Conservation (phyloP, 1,140 invertebrate genomes). For the Tachypleus tridentatus region DNA sequence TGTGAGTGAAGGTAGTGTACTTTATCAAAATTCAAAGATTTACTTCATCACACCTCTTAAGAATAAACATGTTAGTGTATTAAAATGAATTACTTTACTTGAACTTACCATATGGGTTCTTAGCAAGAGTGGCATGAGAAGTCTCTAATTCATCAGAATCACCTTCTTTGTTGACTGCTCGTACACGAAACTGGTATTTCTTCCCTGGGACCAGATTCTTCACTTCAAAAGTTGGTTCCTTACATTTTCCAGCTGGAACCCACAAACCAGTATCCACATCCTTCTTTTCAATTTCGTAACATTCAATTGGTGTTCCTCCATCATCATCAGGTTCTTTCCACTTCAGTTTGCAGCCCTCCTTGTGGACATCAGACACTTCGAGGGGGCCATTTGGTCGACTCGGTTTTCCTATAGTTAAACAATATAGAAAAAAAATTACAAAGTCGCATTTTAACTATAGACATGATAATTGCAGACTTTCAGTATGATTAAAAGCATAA, state of each 20-base stretch:
- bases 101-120: constrained; percentile 86
- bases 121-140: constrained; percentile 87
- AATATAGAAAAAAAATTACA: constrained; percentile 2
- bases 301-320: constrained; percentile 79
- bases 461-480: no score
- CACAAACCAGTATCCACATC: constrained; percentile 85
- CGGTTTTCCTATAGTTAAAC: constrained; percentile 40
- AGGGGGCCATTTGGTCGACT: constrained; percentile 71
- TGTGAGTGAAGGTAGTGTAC: no score
- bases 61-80: no score
- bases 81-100: neutral
- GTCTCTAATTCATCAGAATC: constrained; percentile 91
- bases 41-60: no score
- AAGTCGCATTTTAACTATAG: no score
- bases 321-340: constrained; percentile 87
- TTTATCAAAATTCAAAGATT: no score
- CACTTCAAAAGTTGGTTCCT: constrained; percentile 66
- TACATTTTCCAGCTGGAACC: constrained; percentile 71
- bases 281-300: constrained; percentile 95
- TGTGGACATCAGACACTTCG: constrained; percentile 77
- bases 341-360: constrained; percentile 83
- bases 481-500: no score
- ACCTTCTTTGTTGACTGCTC: constrained; percentile 97
- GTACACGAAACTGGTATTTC: constrained; percentile 96
- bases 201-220: constrained; percentile 83